Evolutionary conservation across 2,797 vertebrate genomes (phyloP).

Genomic region (Argyrosomus regius): DNA sequence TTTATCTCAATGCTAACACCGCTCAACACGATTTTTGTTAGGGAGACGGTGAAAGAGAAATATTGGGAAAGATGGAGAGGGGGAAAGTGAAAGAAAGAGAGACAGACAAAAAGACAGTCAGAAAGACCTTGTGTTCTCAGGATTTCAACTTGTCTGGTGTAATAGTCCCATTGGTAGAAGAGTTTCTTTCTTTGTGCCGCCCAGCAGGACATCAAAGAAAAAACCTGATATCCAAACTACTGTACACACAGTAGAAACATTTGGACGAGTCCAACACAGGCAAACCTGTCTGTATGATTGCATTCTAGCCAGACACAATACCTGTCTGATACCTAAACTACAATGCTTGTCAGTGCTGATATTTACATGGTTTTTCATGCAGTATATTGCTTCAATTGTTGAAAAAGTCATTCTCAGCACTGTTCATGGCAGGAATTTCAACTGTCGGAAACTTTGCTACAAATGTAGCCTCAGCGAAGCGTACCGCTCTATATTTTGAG

Average conservation of each 20-base stretch:
- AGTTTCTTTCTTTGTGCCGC: constrained; percentile 65
- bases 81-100: constrained; percentile 59
- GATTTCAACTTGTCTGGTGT: constrained; percentile 77
- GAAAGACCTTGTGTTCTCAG: constrained; percentile 70
- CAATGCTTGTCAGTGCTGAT: constrained; percentile 52
- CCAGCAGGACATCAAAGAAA: constrained; percentile 72
- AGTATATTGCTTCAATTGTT: constrained; percentile 22
- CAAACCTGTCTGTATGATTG: constrained; percentile 55
- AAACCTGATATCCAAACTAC: constrained; percentile 66
- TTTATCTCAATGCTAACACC: constrained; percentile 95
- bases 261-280: constrained; percentile 53
- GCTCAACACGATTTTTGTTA: constrained; percentile 86
- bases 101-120: constrained; percentile 59
- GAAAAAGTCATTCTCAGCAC: constrained; percentile 31
- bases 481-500: constrained; percentile 50
- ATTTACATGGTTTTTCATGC: constrained; percentile 61
- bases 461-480: constrained; percentile 32
- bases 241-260: constrained; percentile 62
- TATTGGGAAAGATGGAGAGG: constrained; percentile 69
- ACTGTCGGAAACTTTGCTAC: constrained; percentile 42
- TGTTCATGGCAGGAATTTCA: constrained; percentile 36
- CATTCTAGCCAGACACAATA: constrained; percentile 35
- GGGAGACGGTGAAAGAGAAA: constrained; percentile 71
- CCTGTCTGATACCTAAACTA: constrained; percentile 52
- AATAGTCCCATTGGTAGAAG: constrained; percentile 75